Percentiles rank a stretch among this genome's conserved stretches.
phyloP scores from a whole-genome alignment of 2,113 vertebrate genomes.

The Calidris pugnax region DNA sequence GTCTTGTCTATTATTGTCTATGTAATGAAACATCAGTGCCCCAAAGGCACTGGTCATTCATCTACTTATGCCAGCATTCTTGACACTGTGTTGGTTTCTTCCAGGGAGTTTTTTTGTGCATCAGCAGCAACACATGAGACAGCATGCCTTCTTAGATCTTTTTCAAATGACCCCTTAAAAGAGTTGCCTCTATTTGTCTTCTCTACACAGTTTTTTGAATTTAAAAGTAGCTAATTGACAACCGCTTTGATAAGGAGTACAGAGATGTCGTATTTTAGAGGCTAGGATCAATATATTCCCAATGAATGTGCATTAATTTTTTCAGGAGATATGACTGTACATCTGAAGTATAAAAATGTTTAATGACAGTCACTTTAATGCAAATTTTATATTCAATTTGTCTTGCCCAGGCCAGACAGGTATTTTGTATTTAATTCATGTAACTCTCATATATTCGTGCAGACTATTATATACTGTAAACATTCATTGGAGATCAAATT shows the following conservation, averaged over 20 bases:
- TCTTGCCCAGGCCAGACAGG: neutral
- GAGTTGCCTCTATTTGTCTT: neutral
- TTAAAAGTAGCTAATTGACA: neutral
- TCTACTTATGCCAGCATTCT: neutral
- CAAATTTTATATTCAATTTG: neutral
- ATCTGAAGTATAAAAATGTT: neutral
- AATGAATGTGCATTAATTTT: neutral
- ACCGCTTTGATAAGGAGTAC: neutral
- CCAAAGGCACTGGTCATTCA: constrained; percentile 45
- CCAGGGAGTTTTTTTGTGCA: neutral
- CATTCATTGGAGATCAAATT: neutral
- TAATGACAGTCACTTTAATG: neutral
- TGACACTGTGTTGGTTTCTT: constrained; percentile 1
- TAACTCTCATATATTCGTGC: neutral
- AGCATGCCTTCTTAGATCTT: neutral
- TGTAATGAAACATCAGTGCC: neutral
- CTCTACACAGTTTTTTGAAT: neutral
- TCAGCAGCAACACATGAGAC: constrained; percentile 17
- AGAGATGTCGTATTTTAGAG: neutral
- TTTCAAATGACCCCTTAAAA: neutral
- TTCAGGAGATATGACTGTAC: neutral
- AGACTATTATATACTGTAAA: neutral
- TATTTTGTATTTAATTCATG: neutral
- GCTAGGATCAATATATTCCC: neutral
- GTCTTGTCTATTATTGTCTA: constrained; percentile 12